Evolutionary conservation across 2,113 vertebrate genomes (phyloP), one percentile per base, ranked within the genome.

Genomic region (Colius striatus): DNA sequence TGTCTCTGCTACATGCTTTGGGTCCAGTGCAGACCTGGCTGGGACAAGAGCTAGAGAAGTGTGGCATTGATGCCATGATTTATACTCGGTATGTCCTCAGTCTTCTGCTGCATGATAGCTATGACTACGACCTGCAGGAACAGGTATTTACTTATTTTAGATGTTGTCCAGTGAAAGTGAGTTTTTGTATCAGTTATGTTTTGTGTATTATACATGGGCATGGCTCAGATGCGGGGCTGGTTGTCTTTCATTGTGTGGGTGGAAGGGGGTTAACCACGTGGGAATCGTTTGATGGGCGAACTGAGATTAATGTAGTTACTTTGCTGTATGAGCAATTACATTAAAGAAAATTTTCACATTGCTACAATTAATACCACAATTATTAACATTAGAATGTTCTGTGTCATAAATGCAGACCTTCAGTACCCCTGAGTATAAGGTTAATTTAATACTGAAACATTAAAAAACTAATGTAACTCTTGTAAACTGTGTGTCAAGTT

Each of bases 21-120:
- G 99, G 99, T 96, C 99, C 99, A 91, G 99, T 99, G 96, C 99
- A 99, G 98, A 99, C 99, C 98, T 99, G 99, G 99, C 99, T 99
- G 96, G 99, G 99, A 96, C 99, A 99, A 97, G 99, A 99, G 98
- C 98, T 99, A 92, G 99, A 99, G 98, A 99, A 99, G 98, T 99
- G 99, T 97, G 99, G 99, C 98, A 99, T 99, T 78, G 99, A 99
- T 97, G 99, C 99, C 97, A 98, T 99, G 99, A 99, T 99, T 96
- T 99, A 99, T 97, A 99, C 99, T 92, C 98, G 99, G 95, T 99
- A 99, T 73, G 98, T 99, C 97, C 99, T 99, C 96, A 99, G 99
- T 97, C 99, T 99, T 94, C 99, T 99, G 97, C 98, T 99, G 97
- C 99, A 99, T 63, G 99, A 99, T 98, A 99, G 98, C 97, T 99